Conservation (phyloP, 2,113 vertebrate species). For the Collichthys lucidus region DNA sequence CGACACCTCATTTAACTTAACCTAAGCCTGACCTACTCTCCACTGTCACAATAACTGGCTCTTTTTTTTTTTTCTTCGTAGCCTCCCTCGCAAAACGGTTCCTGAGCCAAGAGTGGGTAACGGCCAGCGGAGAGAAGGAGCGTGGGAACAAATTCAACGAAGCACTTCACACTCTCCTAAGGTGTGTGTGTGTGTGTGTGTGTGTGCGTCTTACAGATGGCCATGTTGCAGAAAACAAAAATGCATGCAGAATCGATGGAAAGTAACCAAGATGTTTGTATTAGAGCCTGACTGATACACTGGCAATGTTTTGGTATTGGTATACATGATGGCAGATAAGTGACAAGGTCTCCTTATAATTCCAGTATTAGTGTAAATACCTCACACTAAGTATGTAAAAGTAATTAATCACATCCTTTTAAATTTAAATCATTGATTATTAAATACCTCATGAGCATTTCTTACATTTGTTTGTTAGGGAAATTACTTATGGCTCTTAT, state of each 20-base stretch:
- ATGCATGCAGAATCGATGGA: background rate
- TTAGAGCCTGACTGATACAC: background rate
- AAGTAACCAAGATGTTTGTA: background rate
- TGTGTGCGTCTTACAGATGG: background rate
- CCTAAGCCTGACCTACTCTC: background rate
- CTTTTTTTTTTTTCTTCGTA: slow-evolving; percentile 60
- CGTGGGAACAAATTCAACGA: slow-evolving; percentile 88
- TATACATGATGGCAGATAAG: background rate
- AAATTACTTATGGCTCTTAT: background rate
- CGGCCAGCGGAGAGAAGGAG: slow-evolving; percentile 86
- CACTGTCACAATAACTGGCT: background rate
- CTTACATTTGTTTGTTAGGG: background rate
- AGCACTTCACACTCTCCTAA: slow-evolving; percentile 87
- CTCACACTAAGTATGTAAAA: background rate
- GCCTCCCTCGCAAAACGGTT: slow-evolving; percentile 89
- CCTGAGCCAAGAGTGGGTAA: slow-evolving; percentile 89
- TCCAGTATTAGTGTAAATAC: background rate
- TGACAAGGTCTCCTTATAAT: background rate
- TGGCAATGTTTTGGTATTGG: background rate
- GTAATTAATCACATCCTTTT: background rate
- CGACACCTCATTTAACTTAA: slow-evolving; percentile 2
- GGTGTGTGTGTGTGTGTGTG: no score
- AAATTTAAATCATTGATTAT: background rate
- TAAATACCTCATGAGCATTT: background rate
- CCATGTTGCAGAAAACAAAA: background rate